Base-by-base conservation (phyloP, 2,888 invertebrate species). In the Brachylomia viminalis region DNA sequence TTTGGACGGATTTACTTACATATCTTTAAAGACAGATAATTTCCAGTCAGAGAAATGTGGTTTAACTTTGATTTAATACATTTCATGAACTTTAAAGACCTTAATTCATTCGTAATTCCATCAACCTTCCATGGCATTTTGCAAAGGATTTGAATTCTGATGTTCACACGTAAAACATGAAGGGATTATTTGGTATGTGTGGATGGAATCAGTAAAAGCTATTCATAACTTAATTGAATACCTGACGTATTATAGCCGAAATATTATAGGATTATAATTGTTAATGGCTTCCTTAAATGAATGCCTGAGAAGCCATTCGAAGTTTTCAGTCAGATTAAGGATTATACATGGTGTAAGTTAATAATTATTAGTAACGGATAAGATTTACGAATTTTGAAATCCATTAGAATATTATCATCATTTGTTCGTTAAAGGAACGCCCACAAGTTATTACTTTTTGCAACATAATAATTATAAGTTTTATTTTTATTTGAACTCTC, bases 161-260 rank as follows among this genome's bases (percentile, higher is more conserved):
- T 67, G 61, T 79, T 62, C 59, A 33, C 59, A 66, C 52, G 65
- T 73, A 66, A 56, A 47, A 67, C 66, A 79, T 67, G 61, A 42
- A 67, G 13, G 75, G 54, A 58, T 67, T 79, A 49, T 74, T 56
- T 30, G 56, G 54, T 17, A 20, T 42, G 10, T 54, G 10, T 20
- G 47, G 23, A 17, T 65, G 17, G 23, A 75, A 64, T 79, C 64
- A 69, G 52, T 54, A 27, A 66, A 78, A 33, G 23, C 58, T 45
- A 54, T 54, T 72, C 2, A 23, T n/a, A 62, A 56, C 58, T 58
- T 47, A 69, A 75, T 68, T 68, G 52, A 64, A 65, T 38, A 49
- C 42, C 47, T 72, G 64, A 66, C 13, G 20, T 54, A 23, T 65
- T 64, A 52, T 8, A n/a, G 42, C 27, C 65, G n/a, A 27, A 66